phyloP scores from a whole-genome alignment of 2,797 vertebrate genomes.

The Pseudochirops corinnae region DNA sequence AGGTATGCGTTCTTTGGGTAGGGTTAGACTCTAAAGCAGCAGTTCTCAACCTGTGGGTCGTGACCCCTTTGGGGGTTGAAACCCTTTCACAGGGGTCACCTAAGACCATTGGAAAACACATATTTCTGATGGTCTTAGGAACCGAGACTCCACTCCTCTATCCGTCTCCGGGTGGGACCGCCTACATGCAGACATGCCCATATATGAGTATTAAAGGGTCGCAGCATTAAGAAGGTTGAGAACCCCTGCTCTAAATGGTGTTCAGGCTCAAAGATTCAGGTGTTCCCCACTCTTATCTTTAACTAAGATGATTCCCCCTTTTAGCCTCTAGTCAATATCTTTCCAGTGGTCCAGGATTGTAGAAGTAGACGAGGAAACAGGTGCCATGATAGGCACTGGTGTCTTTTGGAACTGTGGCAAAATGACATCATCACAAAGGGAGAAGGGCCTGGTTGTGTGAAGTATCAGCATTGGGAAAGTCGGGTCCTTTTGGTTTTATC shows the following conservation, averaged over 20 bases:
- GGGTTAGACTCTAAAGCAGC: background rate
- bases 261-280: background rate
- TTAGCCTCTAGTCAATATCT: background rate
- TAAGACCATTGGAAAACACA: no score
- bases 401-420: background rate
- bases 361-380: background rate
- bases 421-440: background rate
- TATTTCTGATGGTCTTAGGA: no score
- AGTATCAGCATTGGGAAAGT: background rate
- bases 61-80: no score
- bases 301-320: background rate
- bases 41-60: no score
- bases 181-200: no score
- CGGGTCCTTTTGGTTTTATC: background rate
- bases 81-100: no score
- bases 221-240: no score
- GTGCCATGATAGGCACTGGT: background rate
- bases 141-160: no score
- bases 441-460: background rate
- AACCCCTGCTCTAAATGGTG: no score
- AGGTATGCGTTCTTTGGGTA: background rate
- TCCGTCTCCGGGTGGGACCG: no score
- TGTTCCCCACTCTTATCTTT: background rate
- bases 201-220: no score
- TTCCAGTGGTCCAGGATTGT: background rate